Percentiles rank a stretch among this genome's conserved stretches.
Conservation (phyloP, 2,888 invertebrate genomes). For the Hirtodrosophila trivittata region DNA sequence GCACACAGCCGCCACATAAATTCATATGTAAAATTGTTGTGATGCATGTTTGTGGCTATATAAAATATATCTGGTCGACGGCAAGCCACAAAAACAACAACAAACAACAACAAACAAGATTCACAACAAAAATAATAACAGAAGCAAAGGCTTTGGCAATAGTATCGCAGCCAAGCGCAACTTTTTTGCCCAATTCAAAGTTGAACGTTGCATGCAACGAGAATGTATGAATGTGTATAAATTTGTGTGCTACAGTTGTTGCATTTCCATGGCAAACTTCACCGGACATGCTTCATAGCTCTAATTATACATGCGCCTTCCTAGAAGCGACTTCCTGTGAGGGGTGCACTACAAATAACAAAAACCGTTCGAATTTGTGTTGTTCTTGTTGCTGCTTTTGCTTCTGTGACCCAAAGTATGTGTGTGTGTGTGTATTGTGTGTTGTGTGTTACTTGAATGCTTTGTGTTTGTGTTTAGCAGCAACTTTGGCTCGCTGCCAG, state of each 20-base stretch:
- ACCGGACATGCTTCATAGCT: constrained; percentile 80
- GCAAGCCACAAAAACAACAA: constrained; percentile 24
- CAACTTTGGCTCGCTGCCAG: constrained; percentile 54
- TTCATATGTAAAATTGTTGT: constrained; percentile 46
- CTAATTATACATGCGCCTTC: constrained; percentile 79
- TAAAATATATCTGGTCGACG: constrained; percentile 66
- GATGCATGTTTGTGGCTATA: constrained; percentile 66
- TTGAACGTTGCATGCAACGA: constrained; percentile 43
- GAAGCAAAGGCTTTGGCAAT: constrained; percentile 39
- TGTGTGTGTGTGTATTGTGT: constrained; percentile 13
- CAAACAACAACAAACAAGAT: background rate
- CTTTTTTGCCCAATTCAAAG: constrained; percentile 65
- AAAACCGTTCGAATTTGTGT: constrained; percentile 28
- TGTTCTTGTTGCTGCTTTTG: constrained; percentile 30
- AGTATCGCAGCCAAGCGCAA: constrained; percentile 47
- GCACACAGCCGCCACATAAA: constrained; percentile 42
- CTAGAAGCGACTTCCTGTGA: constrained; percentile 66
- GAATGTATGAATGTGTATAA: constrained; percentile 8
- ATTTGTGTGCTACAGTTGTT: constrained; percentile 42
- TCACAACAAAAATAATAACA: constrained; percentile 20
- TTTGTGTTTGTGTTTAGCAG: constrained; percentile 39
- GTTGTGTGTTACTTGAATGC: constrained; percentile 28
- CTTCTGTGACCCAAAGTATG: constrained; percentile 17
- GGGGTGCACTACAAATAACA: constrained; percentile 31
- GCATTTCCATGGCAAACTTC: constrained; percentile 78